A percentile compares a stretch with the other conserved stretches of the same genome.
These are phyloP conservation scores for Chelmon rostratus DNA, from an alignment of 2,797 vertebrate genomes.

Conservation along the genomic window DNA sequence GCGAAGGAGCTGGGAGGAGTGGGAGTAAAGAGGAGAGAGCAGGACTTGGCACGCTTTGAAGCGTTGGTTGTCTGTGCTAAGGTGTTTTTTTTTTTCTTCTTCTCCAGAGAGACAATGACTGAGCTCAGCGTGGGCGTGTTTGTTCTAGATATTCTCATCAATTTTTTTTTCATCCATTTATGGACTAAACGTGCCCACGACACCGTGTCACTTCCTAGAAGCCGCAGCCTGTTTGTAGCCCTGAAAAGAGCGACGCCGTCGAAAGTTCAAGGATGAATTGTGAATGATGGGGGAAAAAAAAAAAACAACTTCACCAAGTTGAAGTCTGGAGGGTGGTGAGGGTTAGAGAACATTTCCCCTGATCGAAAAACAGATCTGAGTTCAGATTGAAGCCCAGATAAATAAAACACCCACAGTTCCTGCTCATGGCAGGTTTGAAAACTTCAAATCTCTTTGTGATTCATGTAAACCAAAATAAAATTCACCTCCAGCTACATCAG, in stretches of 20 bases:
- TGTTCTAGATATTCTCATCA: constrained; percentile 74
- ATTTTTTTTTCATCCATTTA: constrained; percentile 55
- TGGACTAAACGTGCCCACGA: constrained; percentile 76
- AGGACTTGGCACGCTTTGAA: constrained; percentile 70
- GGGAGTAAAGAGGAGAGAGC: constrained; percentile 69
- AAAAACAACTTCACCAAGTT: constrained; percentile 1
- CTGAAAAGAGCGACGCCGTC: constrained; percentile 37
- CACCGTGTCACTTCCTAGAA: constrained; percentile 56
- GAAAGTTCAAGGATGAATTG: constrained; percentile 12
- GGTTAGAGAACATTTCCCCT: neutral
- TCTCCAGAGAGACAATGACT: constrained; percentile 75
- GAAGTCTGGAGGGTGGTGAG: neutral
- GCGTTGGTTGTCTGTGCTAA: constrained; percentile 67
- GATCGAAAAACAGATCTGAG: neutral
- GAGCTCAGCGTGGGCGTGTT: constrained; percentile 77
- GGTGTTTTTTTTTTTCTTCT: constrained; percentile 28
- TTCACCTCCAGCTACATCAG: neutral
- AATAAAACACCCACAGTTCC: neutral
- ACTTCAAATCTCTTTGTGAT: neutral
- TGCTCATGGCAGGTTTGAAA: neutral
- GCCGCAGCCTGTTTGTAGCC: constrained; percentile 43
- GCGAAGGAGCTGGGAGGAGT: constrained; percentile 59
- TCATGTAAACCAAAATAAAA: neutral
- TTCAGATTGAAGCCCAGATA: neutral
- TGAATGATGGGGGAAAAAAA: neutral